Conservation (phyloP, 2,797 vertebrate genomes). For the Lateolabrax maculatus region DNA sequence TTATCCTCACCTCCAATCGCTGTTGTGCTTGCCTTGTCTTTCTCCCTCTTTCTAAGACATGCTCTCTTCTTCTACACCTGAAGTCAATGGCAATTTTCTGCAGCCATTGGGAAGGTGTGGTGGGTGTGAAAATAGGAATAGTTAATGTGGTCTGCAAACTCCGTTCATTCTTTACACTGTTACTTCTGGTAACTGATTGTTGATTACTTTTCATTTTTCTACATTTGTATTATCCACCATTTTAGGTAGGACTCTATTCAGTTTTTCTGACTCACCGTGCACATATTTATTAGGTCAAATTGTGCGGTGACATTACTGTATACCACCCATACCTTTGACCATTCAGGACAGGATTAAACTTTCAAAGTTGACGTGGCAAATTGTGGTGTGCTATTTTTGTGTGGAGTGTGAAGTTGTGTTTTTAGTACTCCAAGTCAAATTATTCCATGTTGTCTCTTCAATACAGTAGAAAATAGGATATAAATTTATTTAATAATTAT, state of each 20-base stretch:
- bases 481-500: not conserved
- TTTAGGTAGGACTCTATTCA: not conserved
- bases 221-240: not conserved
- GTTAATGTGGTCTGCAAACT: slow-evolving; percentile 2
- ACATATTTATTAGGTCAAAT: not conserved
- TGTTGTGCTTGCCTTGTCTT: slow-evolving; percentile 19
- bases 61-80: not conserved
- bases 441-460: not conserved
- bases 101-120: not conserved
- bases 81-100: slow-evolving; percentile 18
- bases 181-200: not conserved
- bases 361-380: not conserved
- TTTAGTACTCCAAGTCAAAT: not conserved
- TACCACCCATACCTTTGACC: not conserved
- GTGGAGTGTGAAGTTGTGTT: not conserved
- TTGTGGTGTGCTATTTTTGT: not conserved
- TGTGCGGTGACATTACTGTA: not conserved
- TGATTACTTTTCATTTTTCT: not conserved
- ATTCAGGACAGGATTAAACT: not conserved
- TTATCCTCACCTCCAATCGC: slow-evolving; percentile 27
- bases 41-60: slow-evolving; percentile 9
- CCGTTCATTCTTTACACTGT: too few species aligned
- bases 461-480: not conserved
- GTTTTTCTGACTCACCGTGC: not conserved
- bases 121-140: not conserved